Evolutionary conservation across 2,797 vertebrate species (phyloP), one percentile per base, ranked within the genome.

Genomic region (Florisuga fusca): DNA sequence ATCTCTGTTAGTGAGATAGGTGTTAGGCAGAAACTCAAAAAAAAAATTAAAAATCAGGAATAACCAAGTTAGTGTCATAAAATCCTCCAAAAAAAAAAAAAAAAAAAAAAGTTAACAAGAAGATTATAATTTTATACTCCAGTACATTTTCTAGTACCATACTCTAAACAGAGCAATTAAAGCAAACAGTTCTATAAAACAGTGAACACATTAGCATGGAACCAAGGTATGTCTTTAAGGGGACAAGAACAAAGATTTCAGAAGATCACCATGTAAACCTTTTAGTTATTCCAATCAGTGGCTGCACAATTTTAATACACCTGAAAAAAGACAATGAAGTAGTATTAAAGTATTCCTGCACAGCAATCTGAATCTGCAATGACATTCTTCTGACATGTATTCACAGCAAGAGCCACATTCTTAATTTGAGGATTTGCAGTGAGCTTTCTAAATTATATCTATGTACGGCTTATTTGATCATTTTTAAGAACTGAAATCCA

Each of bases 401-500:
- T 73, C 69, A 86, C 36, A 51, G 43, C 61, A 86, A 92, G 31
- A 72, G 61, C 33, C 72, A 72, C 87, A 58, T 33, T 68, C 50
- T 54, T 76, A 66, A 89, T 64, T 43, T 82, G 61, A 95, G 58
- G 48, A 81, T 90, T 25, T 79, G 69, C 77, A 92, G 91, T 76
- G 83, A 94, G 91, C 93, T 86, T 94, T 95, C 88, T 85, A 90
- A 87, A 57, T 63, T 59, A 63, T 72, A 63, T 34, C 69, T 76
- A 54, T 20, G 66, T 78, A 84, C 1, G 0, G 66, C 53, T 93
- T 87, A 89, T 91, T 84, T 95, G 78, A 85, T 84, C 63, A 76
- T n/a, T 77, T 67, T 29, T 85, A 95, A 86, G 78, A 82, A 93
- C 66, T 91, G 63, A 93, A 94, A 97, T 90, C 96, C 94, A 97